Evolutionary conservation across 2,888 invertebrate species (phyloP), one percentile per base, ranked within the genome.

Genomic region (Meiosimyza decipiens): DNA sequence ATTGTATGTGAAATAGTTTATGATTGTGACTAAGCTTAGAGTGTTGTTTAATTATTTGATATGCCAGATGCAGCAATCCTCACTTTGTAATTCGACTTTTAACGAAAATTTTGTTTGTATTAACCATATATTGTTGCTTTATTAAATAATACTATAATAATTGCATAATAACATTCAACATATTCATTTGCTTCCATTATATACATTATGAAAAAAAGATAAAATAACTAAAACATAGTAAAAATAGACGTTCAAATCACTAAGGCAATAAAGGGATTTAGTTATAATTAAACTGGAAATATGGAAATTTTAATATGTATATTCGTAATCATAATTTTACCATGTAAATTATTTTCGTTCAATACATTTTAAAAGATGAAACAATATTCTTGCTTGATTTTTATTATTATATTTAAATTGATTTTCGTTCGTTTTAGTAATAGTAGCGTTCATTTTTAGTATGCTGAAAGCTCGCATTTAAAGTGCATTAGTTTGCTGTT

Each of bases 141-240:
- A 75, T 76, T 75, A 73, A 74, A 75, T 75, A 77, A 77, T 83
- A 83, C 83, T 83, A 82, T 80, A 79, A 80, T 82, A 82, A 79
- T 82, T 82, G 82, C 82, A 82, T 82, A 79, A 81, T 83, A 83
- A 82, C 82, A 83, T 83, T 83, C 80, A 83, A 83, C 83, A 83
- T 79, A 82, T 83, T 82, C 76, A 67, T 73, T 73, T 76, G 75
- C 73, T 81, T 78, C 75, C 70, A 71, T 73, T 73, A 75, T 77
- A 72, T 79, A 79, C 76, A 71, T 67, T 77, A 81, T 77, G 79
- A 78, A 77, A 79, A 28, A 77, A 79, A 77, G 75, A 76, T 77
- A 75, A 76, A 65, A 76, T 77, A 76, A 76, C 65, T 73, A 60
- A 71, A 12, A 60, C 51, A 66, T 22, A 65, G 57, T 64, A 62